Evolutionary conservation across 2,113 vertebrate genomes (phyloP), one percentile per base, ranked within the genome.

Genomic region (Sinocyclocheilus anshuiensis): DNA sequence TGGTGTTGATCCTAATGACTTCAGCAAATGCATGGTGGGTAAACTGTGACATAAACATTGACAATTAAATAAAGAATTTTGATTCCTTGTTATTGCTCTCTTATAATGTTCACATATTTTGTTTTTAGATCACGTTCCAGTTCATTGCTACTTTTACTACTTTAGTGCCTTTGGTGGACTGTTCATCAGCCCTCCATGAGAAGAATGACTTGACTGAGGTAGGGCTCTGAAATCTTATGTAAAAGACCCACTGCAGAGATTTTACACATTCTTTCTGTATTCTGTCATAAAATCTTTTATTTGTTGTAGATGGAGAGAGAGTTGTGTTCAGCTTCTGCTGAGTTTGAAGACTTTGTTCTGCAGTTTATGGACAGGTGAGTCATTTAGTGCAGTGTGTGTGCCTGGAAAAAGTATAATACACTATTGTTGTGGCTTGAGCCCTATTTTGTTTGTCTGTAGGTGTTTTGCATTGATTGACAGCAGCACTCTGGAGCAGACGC

Each of bases 121-220:
- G 86, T 85, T 84, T 78, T 84, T 93, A 99, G 98, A 99, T 99
- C 93, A 99, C 98, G 93, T 99, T 99, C 96, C 98, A 99, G 87
- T 99, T 99, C 92, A 99, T 99, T 93, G 98, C 98, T 93, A 99
- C 98, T 1, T 99, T 99, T 96, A 97, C 97, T 91, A 98, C 98
- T 93, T 95, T 99, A 92, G 97, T 99, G 97, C 98, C 98, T 98
- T 99, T 99, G 96, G 97, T 99, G 90, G 98, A 99, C 91, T 99
- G 98, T 90, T 99, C 98, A 61, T 97, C 97, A 90, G 94, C 96
- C 87, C 93, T 99, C 15, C 97, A 97, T 91, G 98, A 99, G 92
- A 96, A 96, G 93, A 95, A 94, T 24, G 96, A 99, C 91, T 94
- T 99, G 88, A 96, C 97, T 77, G 96, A 97, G 95, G 98, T 99